These are phyloP conservation scores for Siniperca knerii DNA, from an alignment of 2,113 vertebrate genomes.

Conservation along the genomic window DNA sequence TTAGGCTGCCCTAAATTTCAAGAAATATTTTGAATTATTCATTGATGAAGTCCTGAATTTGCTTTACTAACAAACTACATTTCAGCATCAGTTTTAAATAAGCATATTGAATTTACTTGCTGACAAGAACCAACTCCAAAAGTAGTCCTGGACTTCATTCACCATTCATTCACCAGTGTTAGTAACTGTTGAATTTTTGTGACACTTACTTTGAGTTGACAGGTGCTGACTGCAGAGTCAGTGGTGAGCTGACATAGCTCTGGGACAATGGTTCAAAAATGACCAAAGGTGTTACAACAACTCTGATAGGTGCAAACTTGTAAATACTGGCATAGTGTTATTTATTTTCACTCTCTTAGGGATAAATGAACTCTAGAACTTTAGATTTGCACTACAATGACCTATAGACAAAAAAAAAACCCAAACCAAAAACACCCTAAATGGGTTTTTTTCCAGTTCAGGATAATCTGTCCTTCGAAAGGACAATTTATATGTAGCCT, in stretches of 20 bases:
- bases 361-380: not conserved
- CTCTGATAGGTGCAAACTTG: not conserved
- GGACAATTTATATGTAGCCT: not conserved
- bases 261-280: not conserved
- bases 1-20: not conserved
- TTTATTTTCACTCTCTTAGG: not conserved
- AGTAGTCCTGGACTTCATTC: not conserved
- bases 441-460: not conserved
- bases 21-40: not conserved
- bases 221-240: not conserved
- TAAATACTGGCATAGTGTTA: not conserved
- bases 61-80: not conserved
- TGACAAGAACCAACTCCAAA: not conserved
- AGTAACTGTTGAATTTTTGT: slow-evolving; percentile 3
- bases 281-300: slow-evolving; percentile 7
- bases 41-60: not conserved
- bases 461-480: not conserved
- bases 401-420: not conserved
- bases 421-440: not conserved
- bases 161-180: not conserved
- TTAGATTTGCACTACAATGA: not conserved
- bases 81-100: not conserved
- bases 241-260: not conserved
- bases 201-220: slow-evolving; percentile 6
- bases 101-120: not conserved